A percentile compares a stretch with the other conserved stretches of the same genome.
Conservation (phyloP, 2,888 invertebrate species). For the Drosophila cognata region DNA sequence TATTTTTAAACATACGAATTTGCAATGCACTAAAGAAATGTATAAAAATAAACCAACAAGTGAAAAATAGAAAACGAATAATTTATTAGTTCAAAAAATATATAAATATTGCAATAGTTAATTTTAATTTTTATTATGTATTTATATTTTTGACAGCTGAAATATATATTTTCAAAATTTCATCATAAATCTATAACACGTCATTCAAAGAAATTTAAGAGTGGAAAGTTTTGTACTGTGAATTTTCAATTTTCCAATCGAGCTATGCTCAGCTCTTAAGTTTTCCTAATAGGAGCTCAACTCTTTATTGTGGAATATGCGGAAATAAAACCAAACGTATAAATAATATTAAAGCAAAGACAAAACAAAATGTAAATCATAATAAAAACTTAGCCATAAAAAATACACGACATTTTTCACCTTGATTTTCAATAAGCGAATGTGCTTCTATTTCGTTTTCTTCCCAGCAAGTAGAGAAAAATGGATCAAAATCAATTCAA, state of each 20-base stretch:
- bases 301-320: not conserved
- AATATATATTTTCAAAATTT: not conserved
- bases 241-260: not conserved
- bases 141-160: too few relatives aligned
- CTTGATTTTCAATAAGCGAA: constrained; percentile 9
- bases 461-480: constrained; percentile 35
- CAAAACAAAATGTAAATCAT: not conserved
- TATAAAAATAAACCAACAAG: not conserved
- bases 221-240: not conserved
- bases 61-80: not conserved
- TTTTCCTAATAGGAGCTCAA: not conserved
- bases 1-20: constrained; percentile 21
- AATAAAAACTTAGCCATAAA: not conserved
- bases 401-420: not conserved
- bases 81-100: not conserved
- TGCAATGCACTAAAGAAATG: constrained; percentile 42
- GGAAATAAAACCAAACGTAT: not conserved
- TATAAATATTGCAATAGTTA: not conserved
- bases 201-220: not conserved
- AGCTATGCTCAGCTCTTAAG: not conserved
- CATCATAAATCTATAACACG: not conserved
- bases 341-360: not conserved
- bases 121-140: not conserved
- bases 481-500: constrained; percentile 70
- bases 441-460: constrained; percentile 13